phyloP scores from a whole-genome alignment of 1,140 invertebrate genomes.

The Lepeophtheirus salmonis region DNA sequence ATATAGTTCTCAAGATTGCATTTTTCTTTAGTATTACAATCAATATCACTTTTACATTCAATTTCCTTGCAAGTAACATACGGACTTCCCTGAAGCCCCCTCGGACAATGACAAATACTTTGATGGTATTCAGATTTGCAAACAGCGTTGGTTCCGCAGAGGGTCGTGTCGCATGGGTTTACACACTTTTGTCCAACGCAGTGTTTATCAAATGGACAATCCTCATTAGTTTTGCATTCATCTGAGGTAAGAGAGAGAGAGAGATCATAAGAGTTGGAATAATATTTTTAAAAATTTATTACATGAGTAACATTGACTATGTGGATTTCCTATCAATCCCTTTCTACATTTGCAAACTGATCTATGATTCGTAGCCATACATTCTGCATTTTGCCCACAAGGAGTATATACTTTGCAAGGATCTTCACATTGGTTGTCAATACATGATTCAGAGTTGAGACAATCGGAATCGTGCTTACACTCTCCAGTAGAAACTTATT shows the following conservation, averaged over 20 bases:
- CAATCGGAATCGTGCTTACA: conserved; percentile 36
- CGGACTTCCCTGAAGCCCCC: conserved; percentile 62
- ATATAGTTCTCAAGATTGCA: conserved; percentile 19
- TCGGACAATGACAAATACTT: conserved; percentile 57
- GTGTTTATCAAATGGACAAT: conserved; percentile 25
- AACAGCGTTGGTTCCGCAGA: conserved; percentile 55
- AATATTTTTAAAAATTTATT: neutral
- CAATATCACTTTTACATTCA: conserved; percentile 19
- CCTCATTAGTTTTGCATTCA: conserved; percentile 24
- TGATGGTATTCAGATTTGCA: conserved; percentile 68
- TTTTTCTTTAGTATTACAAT: conserved; percentile 7
- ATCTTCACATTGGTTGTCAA: conserved; percentile 38
- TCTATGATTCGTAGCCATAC: conserved; percentile 48
- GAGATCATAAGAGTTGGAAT: conserved; percentile 35
- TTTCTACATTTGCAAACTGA: conserved; percentile 50
- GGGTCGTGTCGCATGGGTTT: conserved; percentile 45
- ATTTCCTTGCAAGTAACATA: conserved; percentile 30
- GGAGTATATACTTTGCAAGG: conserved; percentile 40
- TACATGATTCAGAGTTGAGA: conserved; percentile 36
- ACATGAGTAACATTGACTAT: neutral
- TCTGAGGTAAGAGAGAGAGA: conserved; percentile 34
- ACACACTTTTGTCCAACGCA: conserved; percentile 51
- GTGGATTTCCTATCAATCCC: conserved; percentile 36
- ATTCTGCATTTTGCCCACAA: conserved; percentile 53
- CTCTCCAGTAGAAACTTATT: neutral